Conservation (phyloP, 1,140 invertebrate genomes). For the Leucophenga varia region DNA sequence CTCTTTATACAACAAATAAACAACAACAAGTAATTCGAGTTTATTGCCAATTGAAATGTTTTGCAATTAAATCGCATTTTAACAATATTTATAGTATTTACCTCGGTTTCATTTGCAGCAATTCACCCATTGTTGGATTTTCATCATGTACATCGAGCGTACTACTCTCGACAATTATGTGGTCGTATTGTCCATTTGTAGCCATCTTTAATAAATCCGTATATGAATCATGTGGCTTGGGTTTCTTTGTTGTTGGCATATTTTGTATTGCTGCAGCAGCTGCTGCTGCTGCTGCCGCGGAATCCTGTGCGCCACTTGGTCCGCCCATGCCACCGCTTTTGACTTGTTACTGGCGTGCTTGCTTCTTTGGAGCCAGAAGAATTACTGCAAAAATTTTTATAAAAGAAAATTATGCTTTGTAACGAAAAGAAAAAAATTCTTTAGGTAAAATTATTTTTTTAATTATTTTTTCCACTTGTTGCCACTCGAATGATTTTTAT, state of each 20-base stretch:
- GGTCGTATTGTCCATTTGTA: slow-evolving; percentile 34
- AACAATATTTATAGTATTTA: no score
- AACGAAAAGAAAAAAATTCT: no score
- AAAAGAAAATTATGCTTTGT: no score
- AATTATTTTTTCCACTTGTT: no score
- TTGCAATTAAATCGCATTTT: no score
- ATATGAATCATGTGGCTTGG: slow-evolving; percentile 61
- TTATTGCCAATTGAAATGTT: no score
- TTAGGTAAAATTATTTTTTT: no score
- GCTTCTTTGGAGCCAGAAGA: slow-evolving; percentile 55
- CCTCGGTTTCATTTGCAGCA: slow-evolving; percentile 64
- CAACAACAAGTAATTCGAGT: no score
- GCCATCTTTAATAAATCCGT: slow-evolving; percentile 58
- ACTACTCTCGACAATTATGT: slow-evolving; percentile 56
- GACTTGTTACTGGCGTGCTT: slow-evolving; percentile 39
- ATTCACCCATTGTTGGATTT: slow-evolving; percentile 67
- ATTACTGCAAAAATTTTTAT: slow-evolving; percentile 44
- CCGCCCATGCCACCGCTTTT: slow-evolving; percentile 39
- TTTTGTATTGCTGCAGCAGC: no score
- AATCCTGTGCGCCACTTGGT: slow-evolving; percentile 30
- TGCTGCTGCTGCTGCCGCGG: slow-evolving; percentile 12
- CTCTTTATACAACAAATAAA: no score
- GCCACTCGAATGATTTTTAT: no score
- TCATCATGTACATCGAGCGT: slow-evolving; percentile 56
- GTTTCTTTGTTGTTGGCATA: slow-evolving; percentile 35